A percentile compares a stretch with the other conserved stretches of the same genome.
These are phyloP conservation scores for Phallusia fumigata DNA, from an alignment of 23 tunicate genomes.

Conservation along the genomic window DNA sequence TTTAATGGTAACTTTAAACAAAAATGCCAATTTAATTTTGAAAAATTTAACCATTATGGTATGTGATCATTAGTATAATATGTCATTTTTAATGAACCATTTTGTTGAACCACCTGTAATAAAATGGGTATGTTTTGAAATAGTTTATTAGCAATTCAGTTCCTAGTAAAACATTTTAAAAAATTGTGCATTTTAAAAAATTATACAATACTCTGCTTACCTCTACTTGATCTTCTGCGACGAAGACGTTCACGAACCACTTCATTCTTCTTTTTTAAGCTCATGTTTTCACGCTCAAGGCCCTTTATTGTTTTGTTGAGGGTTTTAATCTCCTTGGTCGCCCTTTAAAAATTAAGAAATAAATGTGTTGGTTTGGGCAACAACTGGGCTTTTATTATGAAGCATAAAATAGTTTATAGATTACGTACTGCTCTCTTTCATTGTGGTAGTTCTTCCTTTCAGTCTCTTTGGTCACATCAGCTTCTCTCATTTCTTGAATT, in stretches of 20 bases:
- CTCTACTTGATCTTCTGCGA: constrained; percentile 25
- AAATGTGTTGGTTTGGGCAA: not conserved
- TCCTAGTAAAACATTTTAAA: no score
- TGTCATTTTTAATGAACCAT: not conserved
- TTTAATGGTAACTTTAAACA: no score
- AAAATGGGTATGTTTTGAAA: no score
- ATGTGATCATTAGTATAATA: not conserved
- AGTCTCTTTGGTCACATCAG: not conserved
- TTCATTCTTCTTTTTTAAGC: constrained; percentile 25
- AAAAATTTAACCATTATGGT: no score
- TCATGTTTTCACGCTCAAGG: constrained; percentile 22
- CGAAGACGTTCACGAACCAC: constrained; percentile 39
- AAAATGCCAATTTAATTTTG: no score
- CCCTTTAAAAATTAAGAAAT: not conserved
- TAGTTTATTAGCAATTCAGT: no score
- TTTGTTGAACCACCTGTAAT: no score
- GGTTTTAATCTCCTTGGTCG: constrained; percentile 18
- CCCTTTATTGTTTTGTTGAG: constrained; percentile 2
- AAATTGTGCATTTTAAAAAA: no score
- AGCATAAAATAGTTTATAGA: no score
- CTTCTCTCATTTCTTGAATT: constrained; percentile 18
- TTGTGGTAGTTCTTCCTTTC: not conserved
- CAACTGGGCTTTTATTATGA: not conserved
- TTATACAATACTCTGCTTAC: no score
- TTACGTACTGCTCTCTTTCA: not conserved